Percentiles rank a stretch among this genome's conserved stretches.
These are phyloP conservation scores for Plotosus lineatus DNA, from an alignment of 2,113 vertebrate species.

Conservation along the genomic window DNA sequence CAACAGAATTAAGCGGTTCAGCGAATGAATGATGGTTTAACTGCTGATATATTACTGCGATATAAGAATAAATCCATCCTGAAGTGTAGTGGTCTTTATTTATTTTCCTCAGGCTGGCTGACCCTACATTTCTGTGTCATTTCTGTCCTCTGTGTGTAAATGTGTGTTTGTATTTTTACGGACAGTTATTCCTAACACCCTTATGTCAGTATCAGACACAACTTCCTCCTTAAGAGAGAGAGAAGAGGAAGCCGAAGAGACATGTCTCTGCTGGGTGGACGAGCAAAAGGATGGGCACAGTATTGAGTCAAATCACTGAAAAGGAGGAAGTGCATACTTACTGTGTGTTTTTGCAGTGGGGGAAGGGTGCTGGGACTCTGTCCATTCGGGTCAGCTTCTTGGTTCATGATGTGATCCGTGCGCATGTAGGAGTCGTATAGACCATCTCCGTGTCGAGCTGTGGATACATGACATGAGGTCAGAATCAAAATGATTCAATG, in stretches of 20 bases:
- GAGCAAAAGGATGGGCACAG: slow-evolving; percentile 4
- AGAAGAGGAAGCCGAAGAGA: slow-evolving; percentile 21
- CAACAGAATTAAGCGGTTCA: too few species aligned
- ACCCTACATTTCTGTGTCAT: not conserved
- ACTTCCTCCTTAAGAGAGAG: slow-evolving; percentile 18
- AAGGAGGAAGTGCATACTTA: slow-evolving; percentile 73
- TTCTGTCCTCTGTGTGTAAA: too few species aligned
- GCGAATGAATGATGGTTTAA: too few species aligned
- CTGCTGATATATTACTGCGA: not conserved
- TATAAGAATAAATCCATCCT: not conserved
- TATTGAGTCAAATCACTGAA: slow-evolving; percentile 28
- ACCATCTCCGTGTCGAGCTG: slow-evolving; percentile 86
- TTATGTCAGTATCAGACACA: slow-evolving; percentile 28
- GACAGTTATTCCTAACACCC: not conserved
- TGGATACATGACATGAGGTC: slow-evolving; percentile 9
- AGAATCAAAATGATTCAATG: not conserved
- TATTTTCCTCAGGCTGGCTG: not conserved
- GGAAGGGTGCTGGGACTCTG: slow-evolving; percentile 82
- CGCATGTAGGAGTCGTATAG: slow-evolving; percentile 96
- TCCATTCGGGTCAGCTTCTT: slow-evolving; percentile 77
- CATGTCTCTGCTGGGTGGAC: not conserved
- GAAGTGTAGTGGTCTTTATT: not conserved
- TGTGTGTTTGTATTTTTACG: not conserved
- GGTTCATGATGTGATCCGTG: slow-evolving; percentile 87
- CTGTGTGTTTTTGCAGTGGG: slow-evolving; percentile 83